A percentile compares a stretch with the other conserved stretches of the same genome.
These are phyloP conservation scores for Apostichopus japonicus DNA, from an alignment of 35 echinoderm and acorn worm genomes.

Conservation along the genomic window DNA sequence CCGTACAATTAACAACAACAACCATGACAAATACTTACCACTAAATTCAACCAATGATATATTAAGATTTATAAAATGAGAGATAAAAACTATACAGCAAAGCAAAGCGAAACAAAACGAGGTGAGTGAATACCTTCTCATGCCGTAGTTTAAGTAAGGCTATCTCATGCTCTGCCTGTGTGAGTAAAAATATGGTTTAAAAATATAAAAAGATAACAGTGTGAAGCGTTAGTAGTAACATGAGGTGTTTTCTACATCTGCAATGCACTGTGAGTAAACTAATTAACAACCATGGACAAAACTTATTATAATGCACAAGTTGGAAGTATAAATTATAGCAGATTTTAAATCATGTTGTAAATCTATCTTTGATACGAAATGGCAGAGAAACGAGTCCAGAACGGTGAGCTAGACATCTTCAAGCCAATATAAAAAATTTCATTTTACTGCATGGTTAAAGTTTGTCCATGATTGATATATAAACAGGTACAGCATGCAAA, in stretches of 20 bases:
- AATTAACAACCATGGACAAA: not conserved
- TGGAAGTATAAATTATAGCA: not conserved
- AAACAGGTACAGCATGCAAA: too few species aligned
- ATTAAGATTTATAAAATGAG: not conserved
- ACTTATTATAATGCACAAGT: not conserved
- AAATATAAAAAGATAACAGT: not conserved
- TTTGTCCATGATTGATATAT: too few species aligned
- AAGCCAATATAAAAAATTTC: too few species aligned
- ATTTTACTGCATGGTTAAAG: too few species aligned
- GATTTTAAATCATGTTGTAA: not conserved
- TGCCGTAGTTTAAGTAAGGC: constrained; percentile 86
- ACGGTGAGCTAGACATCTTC: too few species aligned
- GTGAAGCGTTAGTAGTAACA: not conserved
- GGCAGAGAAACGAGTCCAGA: too few species aligned
- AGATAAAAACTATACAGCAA: not conserved
- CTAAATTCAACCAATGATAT: not conserved
- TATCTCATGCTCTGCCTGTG: constrained; percentile 97
- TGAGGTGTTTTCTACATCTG: not conserved
- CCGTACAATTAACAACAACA: not conserved
- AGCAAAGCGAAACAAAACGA: not conserved
- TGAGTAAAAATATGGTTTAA: constrained; percentile 46
- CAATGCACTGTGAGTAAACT: not conserved
- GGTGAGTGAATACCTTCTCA: constrained; percentile 85
- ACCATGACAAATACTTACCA: not conserved
- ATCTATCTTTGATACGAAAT: too few species aligned